Base-by-base conservation (phyloP, 2,888 invertebrate genomes). In the Leptopilina myrica region DNA sequence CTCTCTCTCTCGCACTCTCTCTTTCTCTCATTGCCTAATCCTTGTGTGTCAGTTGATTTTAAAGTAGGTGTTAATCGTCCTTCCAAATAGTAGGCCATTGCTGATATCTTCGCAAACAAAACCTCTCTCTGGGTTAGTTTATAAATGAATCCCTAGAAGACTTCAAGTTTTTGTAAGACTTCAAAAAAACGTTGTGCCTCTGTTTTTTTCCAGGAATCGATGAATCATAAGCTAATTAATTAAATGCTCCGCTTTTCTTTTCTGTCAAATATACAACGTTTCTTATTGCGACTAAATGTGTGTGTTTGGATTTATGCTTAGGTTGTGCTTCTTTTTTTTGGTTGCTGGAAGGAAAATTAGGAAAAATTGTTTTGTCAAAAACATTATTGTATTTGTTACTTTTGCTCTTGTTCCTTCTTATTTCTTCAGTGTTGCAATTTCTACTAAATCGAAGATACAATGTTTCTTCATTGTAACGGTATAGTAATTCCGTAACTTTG, bases 41-140 rank as follows among this genome's bases (percentile, higher is more conserved):
- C 69, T 69, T 69, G 69, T 46, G 20, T 40, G 9, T 33, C 15
- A 15, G 56, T 75, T 26, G 73, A 46, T 33, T 40, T 33, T n/a
- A 78, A 40, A 49, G 49, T 76, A 76, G 75, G 77, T 66, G 62
- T 49, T 69, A 49, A 75, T 43, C 78, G 76, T 80, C 80, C 82
- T 79, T 84, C 81, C 73, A 43, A 65, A 79, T 82, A 82, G 76
- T 81, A 77, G 83, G 83, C 80, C 86, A 86, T 85, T 78, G 79
- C 83, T 84, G 85, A 84, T 49, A 49, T 81, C 79, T 76, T 33
- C 43, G 33, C 77, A 79, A 82, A 83, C 76, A 79, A 78, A 79
- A 78, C 40, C 82, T 2, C 9, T 8, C 9, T 78, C 78, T 82
- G 85, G 83, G 82, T 81, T 80, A 83, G 76, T 77, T 20, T 20